A percentile compares a stretch with the other conserved stretches of the same genome.
Evolutionary conservation across 2,797 vertebrate species (phyloP).

Genomic region (Girardinus metallicus): DNA sequence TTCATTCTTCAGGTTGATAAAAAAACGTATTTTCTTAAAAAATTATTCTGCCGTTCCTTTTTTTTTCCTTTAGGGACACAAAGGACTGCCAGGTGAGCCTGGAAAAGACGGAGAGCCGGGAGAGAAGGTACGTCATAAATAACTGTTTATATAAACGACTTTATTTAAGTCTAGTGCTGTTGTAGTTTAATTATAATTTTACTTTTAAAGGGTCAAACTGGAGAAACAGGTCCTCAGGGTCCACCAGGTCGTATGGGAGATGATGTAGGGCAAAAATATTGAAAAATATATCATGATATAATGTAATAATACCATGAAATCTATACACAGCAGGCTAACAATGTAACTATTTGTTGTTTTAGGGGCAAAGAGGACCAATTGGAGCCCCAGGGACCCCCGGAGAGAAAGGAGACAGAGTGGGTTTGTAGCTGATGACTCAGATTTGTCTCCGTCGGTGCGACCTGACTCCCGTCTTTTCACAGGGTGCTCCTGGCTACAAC

Average conservation of each 20-base stretch:
- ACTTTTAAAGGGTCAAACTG: conserved; percentile 75
- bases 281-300: not conserved
- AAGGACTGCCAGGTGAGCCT: conserved; percentile 72
- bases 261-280: conserved; percentile 71
- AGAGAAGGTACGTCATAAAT: conserved; percentile 70
- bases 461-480: conserved; percentile 10
- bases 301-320: not conserved
- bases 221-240: conserved; percentile 73
- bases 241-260: conserved; percentile 79
- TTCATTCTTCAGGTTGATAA: not conserved
- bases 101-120: conserved; percentile 76
- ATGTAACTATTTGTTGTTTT: not conserved
- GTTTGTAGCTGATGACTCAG: conserved; percentile 16
- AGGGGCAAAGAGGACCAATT: conserved; percentile 84
- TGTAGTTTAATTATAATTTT: conserved; percentile 6
- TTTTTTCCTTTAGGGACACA: conserved; percentile 75
- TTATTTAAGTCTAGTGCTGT: conserved; percentile 1
- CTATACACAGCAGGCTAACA: not conserved
- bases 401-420: conserved; percentile 83
- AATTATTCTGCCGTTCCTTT: not conserved
- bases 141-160: not conserved
- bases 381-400: conserved; percentile 76
- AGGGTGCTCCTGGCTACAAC: conserved; percentile 85
- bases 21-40: not conserved
- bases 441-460: not conserved